Evolutionary conservation across 2,797 vertebrate genomes (phyloP), one percentile per base, ranked within the genome.

Genomic region (Geotrypetes seraphini): DNA sequence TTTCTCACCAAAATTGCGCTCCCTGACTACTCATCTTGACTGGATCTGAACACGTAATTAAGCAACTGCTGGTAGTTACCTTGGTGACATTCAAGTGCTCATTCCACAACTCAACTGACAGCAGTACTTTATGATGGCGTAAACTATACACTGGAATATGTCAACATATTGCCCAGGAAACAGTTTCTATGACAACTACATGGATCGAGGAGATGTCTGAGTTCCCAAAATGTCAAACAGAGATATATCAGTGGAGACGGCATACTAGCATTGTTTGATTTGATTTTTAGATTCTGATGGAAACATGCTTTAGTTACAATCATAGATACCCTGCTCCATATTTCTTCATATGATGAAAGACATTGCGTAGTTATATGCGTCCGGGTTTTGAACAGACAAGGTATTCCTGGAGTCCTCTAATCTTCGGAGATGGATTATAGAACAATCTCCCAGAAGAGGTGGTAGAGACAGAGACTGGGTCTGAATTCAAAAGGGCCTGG

Each of bases 121-220:
- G 57, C 58, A 54, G n/a, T n/a, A n/a, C 57, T 47, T 65, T 36
- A 54, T 64, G 57, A 69, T 39, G 69, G 53, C 51, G 57, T 49
- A 45, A 66, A 63, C 53, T 36, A 41, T 31, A 53, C 73, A 34
- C 8, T 19, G 38, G 64, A 63, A 66, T 32, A 57, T 78, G 66
- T 56, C 65, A 72, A 74, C 69, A 53, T 45, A 47, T 55, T 69
- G 50, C 60, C 71, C 7, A 26, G 62, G 66, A 73, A 72, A 66
- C 47, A 50, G 71, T 78, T 78, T 67, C 74, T 76, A 60, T 81
- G 80, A 74, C 76, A 72, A 77, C 73, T 53, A 19, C 22, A 41
- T 43, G 61, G 57, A 49, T 31, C 47, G 57, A 51, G 30, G 39
- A 55, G 36, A 23, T 9, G 5, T 21, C 44, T 57, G 37, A 54